Evolutionary conservation across 1,140 invertebrate genomes (phyloP), one percentile per base, ranked within the genome.

Genomic region (Bombus pascuorum): DNA sequence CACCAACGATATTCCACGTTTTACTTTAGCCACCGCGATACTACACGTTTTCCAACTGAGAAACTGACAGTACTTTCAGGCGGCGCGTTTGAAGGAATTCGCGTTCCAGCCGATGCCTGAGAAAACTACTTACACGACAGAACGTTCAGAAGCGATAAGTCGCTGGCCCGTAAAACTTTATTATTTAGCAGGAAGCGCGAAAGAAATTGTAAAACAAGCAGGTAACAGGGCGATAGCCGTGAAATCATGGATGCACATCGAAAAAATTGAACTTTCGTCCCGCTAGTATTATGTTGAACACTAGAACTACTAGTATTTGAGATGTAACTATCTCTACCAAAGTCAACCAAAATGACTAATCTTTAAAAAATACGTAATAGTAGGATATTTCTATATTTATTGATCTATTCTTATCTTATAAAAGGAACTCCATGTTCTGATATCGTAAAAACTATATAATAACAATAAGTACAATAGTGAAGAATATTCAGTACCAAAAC

Each of bases 71-170:
- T 42, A 47, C 39, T 47, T 47, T 47, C 47, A 28, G 13, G 5
- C 25, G 8, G 28, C 6, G 32, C 32, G n/a, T 57, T 59, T 39
- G 25, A 83, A 12, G 25, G 72, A 83, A 68, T 42, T 75, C 72
- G 12, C 44, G 73, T 81, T 62, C 28, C 47, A 37, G n/a, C 8
- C 28, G 42, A 15, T 32, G 18, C 37, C 15, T 22, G 59, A 28
- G 65, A 18, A 78, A 77, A 59, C 37, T 53, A 42, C 47, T 78
- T 75, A 22, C 34, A 57, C 81, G 62, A 77, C 73, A 42, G 44
- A 76, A 76, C 34, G 65, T 34, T 53, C 44, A 53, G 34, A 78
- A 78, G 44, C 47, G 82, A 83, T 83, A 78, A 83, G 74, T 78
- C 74, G 37, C 39, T 57, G 65, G n/a, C 0, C 37, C 22, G 28